Conservation (phyloP, 2,888 invertebrate species). For the Eilema griseolum region DNA sequence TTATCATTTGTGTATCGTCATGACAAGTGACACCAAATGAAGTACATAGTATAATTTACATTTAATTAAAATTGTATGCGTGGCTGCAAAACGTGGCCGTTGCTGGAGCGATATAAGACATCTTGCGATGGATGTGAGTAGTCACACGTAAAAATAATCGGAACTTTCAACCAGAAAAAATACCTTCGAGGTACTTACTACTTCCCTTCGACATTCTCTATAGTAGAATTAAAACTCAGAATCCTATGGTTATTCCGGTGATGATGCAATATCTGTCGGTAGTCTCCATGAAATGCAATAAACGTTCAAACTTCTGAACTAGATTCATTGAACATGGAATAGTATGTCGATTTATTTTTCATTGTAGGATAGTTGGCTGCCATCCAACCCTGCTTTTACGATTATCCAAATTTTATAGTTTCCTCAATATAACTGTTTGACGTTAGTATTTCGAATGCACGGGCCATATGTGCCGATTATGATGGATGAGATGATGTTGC, state of each 20-base stretch:
- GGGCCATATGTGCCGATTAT: constrained; percentile 45
- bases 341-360: constrained; percentile 81
- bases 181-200: neutral
- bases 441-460: constrained; percentile 64
- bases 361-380: constrained; percentile 78
- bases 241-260: constrained; percentile 1
- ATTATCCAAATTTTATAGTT: constrained; percentile 83
- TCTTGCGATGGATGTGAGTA: too few relatives aligned
- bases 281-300: constrained; percentile 53
- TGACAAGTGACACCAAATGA: neutral
- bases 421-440: constrained; percentile 82
- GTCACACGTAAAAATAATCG: neutral
- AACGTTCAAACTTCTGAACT: constrained; percentile 47
- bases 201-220: neutral
- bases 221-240: constrained; percentile 9
- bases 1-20: neutral
- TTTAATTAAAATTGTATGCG: too few relatives aligned
- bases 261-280: constrained; percentile 49
- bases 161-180: neutral
- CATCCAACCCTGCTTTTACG: constrained; percentile 83
- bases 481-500: constrained; percentile 34
- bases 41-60: neutral
- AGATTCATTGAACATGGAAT: constrained; percentile 48
- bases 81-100: too few relatives aligned
- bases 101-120: too few relatives aligned